phyloP scores from a whole-genome alignment of 2,888 invertebrate genomes.

The Leucoma salicis region DNA sequence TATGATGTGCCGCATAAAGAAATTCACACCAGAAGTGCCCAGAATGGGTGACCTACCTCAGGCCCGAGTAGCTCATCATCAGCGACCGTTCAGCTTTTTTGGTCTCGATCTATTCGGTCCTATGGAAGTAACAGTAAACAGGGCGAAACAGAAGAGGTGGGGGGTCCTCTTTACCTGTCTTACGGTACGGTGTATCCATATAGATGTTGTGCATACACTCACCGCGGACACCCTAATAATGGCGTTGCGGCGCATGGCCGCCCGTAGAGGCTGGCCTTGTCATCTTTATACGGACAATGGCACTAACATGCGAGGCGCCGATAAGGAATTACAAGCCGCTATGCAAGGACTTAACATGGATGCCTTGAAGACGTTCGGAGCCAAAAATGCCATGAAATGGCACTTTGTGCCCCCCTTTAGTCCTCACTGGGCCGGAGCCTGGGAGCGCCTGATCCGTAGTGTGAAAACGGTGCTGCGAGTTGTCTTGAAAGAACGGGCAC shows the following conservation, averaged over 20 bases:
- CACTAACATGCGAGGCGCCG: background rate
- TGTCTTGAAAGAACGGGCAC: background rate
- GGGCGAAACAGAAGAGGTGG: too few species aligned
- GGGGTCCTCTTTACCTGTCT: too few species aligned
- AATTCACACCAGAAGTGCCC: constrained; percentile 20
- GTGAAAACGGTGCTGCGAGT: background rate
- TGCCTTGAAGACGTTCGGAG: too few species aligned
- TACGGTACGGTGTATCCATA: constrained; percentile 25
- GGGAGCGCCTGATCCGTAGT: constrained; percentile 21
- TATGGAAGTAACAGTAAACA: constrained; percentile 21
- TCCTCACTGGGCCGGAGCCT: constrained; percentile 25
- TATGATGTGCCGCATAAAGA: too few species aligned
- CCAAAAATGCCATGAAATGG: constrained; percentile 15
- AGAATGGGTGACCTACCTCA: constrained; percentile 29
- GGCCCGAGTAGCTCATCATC: constrained; percentile 23
- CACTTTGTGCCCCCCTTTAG: constrained; percentile 22
- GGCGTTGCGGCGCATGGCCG: constrained; percentile 23
- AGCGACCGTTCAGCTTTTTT: constrained; percentile 22
- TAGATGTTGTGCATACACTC: constrained; percentile 16
- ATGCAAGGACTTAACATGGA: background rate
- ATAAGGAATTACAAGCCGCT: background rate
- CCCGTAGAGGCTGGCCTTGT: background rate
- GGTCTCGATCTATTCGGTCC: constrained; percentile 32
- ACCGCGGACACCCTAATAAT: constrained; percentile 22
- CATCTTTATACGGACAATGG: background rate